Percentiles rank a stretch among this genome's conserved stretches.
Evolutionary conservation across 30 jellyfish, hydroid and myxozoan species (phyloP).

Genomic region (Haliclystus octoradiatus): DNA sequence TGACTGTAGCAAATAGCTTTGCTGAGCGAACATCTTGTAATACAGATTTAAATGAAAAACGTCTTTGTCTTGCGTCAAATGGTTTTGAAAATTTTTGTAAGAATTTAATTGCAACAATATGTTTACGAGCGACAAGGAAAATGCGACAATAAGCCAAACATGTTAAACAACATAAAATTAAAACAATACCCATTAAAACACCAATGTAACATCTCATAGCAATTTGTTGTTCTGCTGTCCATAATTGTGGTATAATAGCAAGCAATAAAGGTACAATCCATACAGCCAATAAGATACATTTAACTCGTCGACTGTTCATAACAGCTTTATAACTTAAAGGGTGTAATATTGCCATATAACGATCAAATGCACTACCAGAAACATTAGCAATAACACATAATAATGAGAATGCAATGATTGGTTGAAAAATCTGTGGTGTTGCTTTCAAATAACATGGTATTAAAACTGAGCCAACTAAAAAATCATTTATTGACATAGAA

Average conservation of each 20-base stretch:
- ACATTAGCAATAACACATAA: not conserved
- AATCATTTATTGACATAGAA: constrained; percentile 47
- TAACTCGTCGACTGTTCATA: not conserved
- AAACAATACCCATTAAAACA: constrained; percentile 24
- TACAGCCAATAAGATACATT: not conserved
- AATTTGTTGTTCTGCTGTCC: not conserved
- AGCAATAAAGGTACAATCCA: not conserved
- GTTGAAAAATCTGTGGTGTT: not conserved
- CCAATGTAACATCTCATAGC: constrained; percentile 16
- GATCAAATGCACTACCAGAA: not conserved
- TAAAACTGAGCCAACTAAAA: constrained; percentile 33
- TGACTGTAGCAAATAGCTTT: constrained; percentile 48
- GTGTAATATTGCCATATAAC: not conserved
- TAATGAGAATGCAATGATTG: not conserved
- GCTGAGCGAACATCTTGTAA: constrained; percentile 62
- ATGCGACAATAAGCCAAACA: constrained; percentile 20
- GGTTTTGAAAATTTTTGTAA: constrained; percentile 9
- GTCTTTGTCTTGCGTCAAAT: constrained; percentile 9
- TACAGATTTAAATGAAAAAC: constrained; percentile 40
- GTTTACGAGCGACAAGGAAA: constrained; percentile 44
- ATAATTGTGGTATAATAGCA: not conserved
- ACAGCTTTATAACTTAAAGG: not conserved
- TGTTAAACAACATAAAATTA: constrained; percentile 21
- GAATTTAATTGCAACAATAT: constrained; percentile 45
- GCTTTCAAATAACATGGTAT: constrained; percentile 26